A percentile compares a stretch with the other conserved stretches of the same genome.
Evolutionary conservation across 2,797 vertebrate species (phyloP).

Genomic region (Hypotaenidia philippensis): DNA sequence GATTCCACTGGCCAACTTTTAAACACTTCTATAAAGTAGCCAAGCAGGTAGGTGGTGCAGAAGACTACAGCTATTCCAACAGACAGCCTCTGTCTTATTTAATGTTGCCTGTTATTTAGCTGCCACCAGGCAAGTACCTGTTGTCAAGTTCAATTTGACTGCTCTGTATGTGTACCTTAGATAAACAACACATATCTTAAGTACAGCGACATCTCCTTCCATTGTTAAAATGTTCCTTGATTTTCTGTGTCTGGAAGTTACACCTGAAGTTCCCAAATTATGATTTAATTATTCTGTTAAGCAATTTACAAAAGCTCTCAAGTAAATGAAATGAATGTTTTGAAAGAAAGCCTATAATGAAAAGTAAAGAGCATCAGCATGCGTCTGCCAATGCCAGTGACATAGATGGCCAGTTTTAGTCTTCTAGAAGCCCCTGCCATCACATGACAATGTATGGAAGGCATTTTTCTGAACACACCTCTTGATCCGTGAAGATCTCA

Average conservation of each 20-base stretch:
- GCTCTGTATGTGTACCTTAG: neutral
- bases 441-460: neutral
- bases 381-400: neutral
- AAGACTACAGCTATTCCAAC: neutral
- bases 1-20: neutral
- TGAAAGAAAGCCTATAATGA: neutral
- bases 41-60: neutral
- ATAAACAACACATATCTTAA: neutral
- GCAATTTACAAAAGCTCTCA: neutral
- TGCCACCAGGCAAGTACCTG: neutral
- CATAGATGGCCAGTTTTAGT: neutral
- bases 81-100: neutral
- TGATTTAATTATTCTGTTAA: neutral
- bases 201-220: neutral
- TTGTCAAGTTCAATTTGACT: neutral
- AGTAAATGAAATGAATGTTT: neutral
- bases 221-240: neutral
- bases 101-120: neutral
- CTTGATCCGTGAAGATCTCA: constrained; percentile 98
- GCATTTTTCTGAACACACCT: constrained; percentile 81
- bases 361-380: neutral
- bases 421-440: neutral
- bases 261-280: neutral
- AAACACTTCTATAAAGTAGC: neutral
- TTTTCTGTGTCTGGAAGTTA: neutral